Conservation (phyloP, 64 coral and sea anemone species). For the Pocillopora damicornis region DNA sequence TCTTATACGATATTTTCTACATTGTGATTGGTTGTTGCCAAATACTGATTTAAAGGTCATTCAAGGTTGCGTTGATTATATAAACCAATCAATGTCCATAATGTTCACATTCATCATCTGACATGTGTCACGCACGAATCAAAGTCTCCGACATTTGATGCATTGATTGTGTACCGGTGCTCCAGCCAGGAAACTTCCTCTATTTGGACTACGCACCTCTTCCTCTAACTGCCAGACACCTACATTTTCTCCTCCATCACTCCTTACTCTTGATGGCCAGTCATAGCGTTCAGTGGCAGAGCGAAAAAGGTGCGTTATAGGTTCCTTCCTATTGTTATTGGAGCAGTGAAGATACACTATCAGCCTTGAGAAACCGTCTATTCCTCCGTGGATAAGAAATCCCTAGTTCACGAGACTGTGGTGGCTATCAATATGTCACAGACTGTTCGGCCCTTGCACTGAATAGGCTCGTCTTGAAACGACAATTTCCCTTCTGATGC, state of each 20-base stretch:
- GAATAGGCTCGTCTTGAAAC: conserved; percentile 43
- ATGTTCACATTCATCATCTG: too few species aligned
- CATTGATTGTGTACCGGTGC: conserved; percentile 48
- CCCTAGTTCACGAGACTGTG: conserved; percentile 65
- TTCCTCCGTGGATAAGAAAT: conserved; percentile 53
- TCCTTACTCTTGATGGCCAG: conserved; percentile 44
- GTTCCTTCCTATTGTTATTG: conserved; percentile 54
- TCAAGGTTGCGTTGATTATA: too few species aligned
- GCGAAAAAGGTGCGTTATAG: conserved; percentile 42
- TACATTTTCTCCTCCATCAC: conserved; percentile 41
- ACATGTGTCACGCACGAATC: too few species aligned
- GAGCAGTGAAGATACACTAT: conserved; percentile 62
- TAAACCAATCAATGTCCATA: too few species aligned
- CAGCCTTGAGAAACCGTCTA: conserved; percentile 57
- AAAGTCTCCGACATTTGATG: too few species aligned
- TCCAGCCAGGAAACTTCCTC: conserved; percentile 47
- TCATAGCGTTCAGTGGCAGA: conserved; percentile 33
- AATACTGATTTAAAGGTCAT: too few species aligned
- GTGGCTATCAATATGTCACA: conserved; percentile 76
- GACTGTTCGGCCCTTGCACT: conserved; percentile 50
- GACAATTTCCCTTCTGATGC: conserved; percentile 56
- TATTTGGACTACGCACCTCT: conserved; percentile 43
- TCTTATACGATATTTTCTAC: too few species aligned
- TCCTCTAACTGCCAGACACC: conserved; percentile 44
- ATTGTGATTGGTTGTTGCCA: too few species aligned